phyloP scores from a whole-genome alignment of 1,140 invertebrate species.

The Luehdorfia chinensis region DNA sequence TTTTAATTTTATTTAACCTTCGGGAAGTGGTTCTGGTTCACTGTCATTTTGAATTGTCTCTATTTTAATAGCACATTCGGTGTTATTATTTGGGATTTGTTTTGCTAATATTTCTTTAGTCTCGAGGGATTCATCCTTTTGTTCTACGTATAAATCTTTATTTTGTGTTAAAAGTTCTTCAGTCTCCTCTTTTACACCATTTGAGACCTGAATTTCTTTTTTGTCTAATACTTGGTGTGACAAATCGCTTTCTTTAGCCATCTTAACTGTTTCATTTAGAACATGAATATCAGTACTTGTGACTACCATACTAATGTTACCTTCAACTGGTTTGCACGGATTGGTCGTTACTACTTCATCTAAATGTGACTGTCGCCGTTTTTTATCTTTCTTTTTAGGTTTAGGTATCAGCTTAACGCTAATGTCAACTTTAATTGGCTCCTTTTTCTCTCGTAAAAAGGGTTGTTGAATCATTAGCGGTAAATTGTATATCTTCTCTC shows the following conservation, averaged over 20 bases:
- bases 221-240: not conserved
- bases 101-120: not conserved
- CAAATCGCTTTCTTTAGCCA: slow-evolving; percentile 26
- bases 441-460: slow-evolving; percentile 85
- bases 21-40: slow-evolving; percentile 7
- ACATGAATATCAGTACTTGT: slow-evolving; percentile 50
- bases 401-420: slow-evolving; percentile 87
- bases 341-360: slow-evolving; percentile 49
- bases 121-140: slow-evolving; percentile 10
- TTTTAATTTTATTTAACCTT: too few species aligned
- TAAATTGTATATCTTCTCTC: slow-evolving; percentile 73
- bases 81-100: slow-evolving; percentile 17
- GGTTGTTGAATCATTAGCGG: slow-evolving; percentile 79
- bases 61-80: slow-evolving; percentile 12
- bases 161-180: not conserved
- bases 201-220: not conserved
- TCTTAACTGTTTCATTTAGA: slow-evolving; percentile 49
- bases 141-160: not conserved
- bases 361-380: slow-evolving; percentile 48
- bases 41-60: slow-evolving; percentile 4
- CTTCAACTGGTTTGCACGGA: slow-evolving; percentile 47
- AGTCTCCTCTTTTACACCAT: not conserved
- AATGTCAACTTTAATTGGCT: slow-evolving; percentile 87
- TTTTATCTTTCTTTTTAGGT: slow-evolving; percentile 69
- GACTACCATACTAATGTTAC: slow-evolving; percentile 65